Evolutionary conservation across 2,113 vertebrate species (phyloP), one percentile per base, ranked within the genome.

Genomic region (Tor tambroides): DNA sequence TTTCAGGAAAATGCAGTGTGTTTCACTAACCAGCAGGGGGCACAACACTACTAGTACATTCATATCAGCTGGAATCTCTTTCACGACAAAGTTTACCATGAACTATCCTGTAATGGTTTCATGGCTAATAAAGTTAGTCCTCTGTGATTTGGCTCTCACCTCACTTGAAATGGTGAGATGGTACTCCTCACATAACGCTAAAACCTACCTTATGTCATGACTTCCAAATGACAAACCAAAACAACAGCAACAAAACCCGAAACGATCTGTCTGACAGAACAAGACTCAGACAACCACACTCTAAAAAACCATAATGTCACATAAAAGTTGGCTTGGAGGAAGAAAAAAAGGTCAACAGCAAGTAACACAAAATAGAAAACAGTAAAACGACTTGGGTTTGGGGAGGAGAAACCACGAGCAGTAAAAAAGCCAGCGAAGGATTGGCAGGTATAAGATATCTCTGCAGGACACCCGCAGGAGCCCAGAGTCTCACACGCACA

Each of bases 401-500:
- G 67, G 26, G 54, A 84, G 61, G 69, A 86, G 63, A 91, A 91
- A 87, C 74, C 83, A 80, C 71, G 28, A 63, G 51, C 19, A 86
- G 75, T 76, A 75, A 87, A 79, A 46, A 65, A 56, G 35, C 69
- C 74, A 84, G 83, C 21, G 12, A 54, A 84, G 84, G 86, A 89
- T 89, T 90, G 90, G 90, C 90, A 90, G 90, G 86, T 90, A 86
- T 35, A 61, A 74, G 67, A 74, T 86, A 85, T 87, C 90, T 87
- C 88, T 84, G 86, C 88, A 83, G 86, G 90, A 85, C 46, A 49
- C 80, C 80, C 56, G 30, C 80, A 67, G 88, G 46, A 81, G 80
- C 77, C 83, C 84, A 72, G 69, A 49, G 69, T 84, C 77, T 90
- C 90, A 86, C 90, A 88, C 86, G 88, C 86, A 89, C 81, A 88